Evolutionary conservation across 2,888 invertebrate species (phyloP).

Genomic region (Strigamia transsilvanica): DNA sequence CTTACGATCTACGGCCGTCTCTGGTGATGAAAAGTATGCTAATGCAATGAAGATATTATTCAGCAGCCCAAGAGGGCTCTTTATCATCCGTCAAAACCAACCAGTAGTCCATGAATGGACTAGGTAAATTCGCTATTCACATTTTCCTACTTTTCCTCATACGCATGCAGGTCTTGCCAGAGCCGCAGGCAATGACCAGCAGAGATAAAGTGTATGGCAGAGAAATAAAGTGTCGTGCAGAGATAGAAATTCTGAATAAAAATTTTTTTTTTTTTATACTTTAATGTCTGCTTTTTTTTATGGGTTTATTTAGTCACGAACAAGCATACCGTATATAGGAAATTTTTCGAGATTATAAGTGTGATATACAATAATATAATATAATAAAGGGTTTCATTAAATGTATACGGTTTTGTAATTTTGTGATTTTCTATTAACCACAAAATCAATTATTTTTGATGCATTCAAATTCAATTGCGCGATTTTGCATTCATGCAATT

Average conservation of each 20-base stretch:
- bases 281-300: not conserved
- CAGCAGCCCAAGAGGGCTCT: constrained; percentile 33
- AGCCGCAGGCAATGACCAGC: constrained; percentile 37
- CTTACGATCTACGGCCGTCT: constrained; percentile 36
- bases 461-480: too few relatives aligned
- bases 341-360: too few relatives aligned
- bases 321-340: not conserved
- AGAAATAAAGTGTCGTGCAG: constrained; percentile 2
- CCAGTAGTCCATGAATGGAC: constrained; percentile 40
- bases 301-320: not conserved
- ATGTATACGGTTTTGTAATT: too few relatives aligned
- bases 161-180: constrained; percentile 5
- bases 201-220: constrained; percentile 31
- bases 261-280: not conserved
- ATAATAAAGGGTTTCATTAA: too few relatives aligned
- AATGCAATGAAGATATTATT: constrained; percentile 49
- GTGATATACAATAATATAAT: too few relatives aligned
- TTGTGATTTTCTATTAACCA: too few relatives aligned
- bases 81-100: constrained; percentile 23
- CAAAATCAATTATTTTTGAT: too few relatives aligned
- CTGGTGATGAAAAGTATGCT: constrained; percentile 41
- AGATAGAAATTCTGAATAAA: constrained; percentile 16
- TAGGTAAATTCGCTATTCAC: constrained; percentile 2
- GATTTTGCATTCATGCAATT: too few relatives aligned
- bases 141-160: not conserved